phyloP scores from a whole-genome alignment of 64 coral and sea anemone species.

The Montipora efflorescens region DNA sequence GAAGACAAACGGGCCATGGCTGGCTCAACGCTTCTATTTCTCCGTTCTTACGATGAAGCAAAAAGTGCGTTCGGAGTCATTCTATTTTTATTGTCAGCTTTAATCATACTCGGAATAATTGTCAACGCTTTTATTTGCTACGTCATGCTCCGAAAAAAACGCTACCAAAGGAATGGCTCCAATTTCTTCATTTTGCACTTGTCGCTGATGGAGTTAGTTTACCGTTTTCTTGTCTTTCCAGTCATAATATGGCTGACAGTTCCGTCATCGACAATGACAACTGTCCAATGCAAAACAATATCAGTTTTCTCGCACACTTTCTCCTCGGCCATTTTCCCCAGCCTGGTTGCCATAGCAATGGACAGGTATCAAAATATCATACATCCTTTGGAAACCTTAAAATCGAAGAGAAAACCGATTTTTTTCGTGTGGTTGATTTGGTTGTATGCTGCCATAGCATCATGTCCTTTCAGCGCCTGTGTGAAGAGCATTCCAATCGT shows the following conservation, averaged over 20 bases:
- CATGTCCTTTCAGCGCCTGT: constrained; percentile 31
- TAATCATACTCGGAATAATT: constrained; percentile 40
- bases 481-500: background rate
- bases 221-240: constrained; percentile 43
- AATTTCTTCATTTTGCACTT: constrained; percentile 62
- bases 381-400: constrained; percentile 46
- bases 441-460: constrained; percentile 27
- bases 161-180: constrained; percentile 38
- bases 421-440: constrained; percentile 1
- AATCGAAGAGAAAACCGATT: constrained; percentile 29
- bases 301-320: constrained; percentile 30
- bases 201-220: constrained; percentile 30
- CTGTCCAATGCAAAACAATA: background rate
- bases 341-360: constrained; percentile 45
- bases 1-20: no score
- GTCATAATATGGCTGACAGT: constrained; percentile 4
- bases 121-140: constrained; percentile 23
- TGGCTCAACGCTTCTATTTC: background rate
- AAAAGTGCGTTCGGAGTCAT: background rate
- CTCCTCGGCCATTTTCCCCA: constrained; percentile 31
- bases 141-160: constrained; percentile 43
- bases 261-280: background rate
- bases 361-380: constrained; percentile 67
- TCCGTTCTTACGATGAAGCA: background rate
- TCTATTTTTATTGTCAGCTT: background rate